These are phyloP conservation scores for Xenopus petersii DNA, from an alignment of 2,797 vertebrate species.

Conservation along the genomic window DNA sequence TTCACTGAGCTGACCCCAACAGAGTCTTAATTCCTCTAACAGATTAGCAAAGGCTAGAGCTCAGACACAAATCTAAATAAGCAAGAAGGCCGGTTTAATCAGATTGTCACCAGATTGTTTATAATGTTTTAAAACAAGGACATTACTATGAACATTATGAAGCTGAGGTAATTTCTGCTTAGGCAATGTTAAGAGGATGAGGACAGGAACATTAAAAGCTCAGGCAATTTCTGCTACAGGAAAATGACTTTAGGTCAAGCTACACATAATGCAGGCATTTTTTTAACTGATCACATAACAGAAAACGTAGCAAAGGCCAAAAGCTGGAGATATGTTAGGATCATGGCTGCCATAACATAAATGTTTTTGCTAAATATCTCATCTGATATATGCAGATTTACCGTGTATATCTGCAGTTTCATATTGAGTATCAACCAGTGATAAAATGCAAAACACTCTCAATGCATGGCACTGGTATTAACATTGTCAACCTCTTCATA, in stretches of 20 bases:
- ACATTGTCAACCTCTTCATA: too few relatives aligned
- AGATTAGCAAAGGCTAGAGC: constrained; percentile 13
- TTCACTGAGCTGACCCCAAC: constrained; percentile 12
- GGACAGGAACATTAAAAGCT: constrained; percentile 27
- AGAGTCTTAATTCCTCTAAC: constrained; percentile 21
- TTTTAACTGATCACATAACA: constrained; percentile 9
- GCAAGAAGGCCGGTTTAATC: constrained; percentile 15
- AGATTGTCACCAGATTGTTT: constrained; percentile 34
- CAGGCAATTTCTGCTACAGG: constrained; percentile 11
- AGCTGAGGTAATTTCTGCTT: constrained; percentile 16
- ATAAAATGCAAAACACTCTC: too few relatives aligned
- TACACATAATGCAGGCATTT: neutral
- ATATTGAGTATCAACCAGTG: too few relatives aligned
- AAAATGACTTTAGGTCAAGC: constrained; percentile 25
- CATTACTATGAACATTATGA: constrained; percentile 38
- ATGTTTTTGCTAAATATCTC: too few relatives aligned
- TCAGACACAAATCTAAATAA: constrained; percentile 42
- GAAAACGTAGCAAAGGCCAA: neutral
- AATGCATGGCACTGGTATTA: too few relatives aligned
- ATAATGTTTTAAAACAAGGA: constrained; percentile 34
- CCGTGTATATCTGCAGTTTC: too few relatives aligned
- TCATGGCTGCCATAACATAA: too few relatives aligned
- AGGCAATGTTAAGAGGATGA: constrained; percentile 1
- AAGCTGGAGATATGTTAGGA: too few relatives aligned
- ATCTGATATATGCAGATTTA: too few relatives aligned